Evolutionary conservation across 2,797 vertebrate genomes (phyloP).

Genomic region (Myripristis jacobus): DNA sequence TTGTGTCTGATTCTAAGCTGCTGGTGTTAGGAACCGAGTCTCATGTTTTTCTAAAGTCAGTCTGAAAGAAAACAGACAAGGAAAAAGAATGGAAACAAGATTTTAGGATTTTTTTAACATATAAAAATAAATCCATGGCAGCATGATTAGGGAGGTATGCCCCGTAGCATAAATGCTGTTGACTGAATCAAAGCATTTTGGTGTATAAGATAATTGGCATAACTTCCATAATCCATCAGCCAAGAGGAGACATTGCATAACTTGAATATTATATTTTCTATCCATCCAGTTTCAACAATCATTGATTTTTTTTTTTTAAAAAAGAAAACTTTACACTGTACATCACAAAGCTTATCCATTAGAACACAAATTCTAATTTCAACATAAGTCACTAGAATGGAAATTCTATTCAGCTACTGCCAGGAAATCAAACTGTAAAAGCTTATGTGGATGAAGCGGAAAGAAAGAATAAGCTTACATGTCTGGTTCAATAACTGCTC

Average conservation of each 20-base stretch:
- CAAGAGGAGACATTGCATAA: slow-evolving; percentile 73
- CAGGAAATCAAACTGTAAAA: slow-evolving; percentile 76
- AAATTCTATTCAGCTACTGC: slow-evolving; percentile 76
- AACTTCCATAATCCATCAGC: slow-evolving; percentile 65
- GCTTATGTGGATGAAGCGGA: slow-evolving; percentile 64
- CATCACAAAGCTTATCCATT: slow-evolving; percentile 78
- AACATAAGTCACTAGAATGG: slow-evolving; percentile 71
- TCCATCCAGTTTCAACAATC: slow-evolving; percentile 76
- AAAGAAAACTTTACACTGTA: slow-evolving; percentile 82
- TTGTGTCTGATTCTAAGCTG: background rate
- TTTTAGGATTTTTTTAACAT: slow-evolving; percentile 67
- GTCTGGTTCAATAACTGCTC: slow-evolving; percentile 67
- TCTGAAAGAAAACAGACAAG: slow-evolving; percentile 67
- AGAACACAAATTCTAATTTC: slow-evolving; percentile 72
- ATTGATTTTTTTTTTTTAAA: slow-evolving; percentile 69
- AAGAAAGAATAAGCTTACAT: slow-evolving; percentile 68
- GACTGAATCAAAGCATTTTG: slow-evolving; percentile 64
- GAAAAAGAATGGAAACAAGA: slow-evolving; percentile 63
- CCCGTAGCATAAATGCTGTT: slow-evolving; percentile 55
- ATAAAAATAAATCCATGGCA: slow-evolving; percentile 73
- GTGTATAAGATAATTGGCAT: slow-evolving; percentile 52
- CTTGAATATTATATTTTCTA: slow-evolving; percentile 74
- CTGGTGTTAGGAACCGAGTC: background rate
- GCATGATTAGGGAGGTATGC: slow-evolving; percentile 60
- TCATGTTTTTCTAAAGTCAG: slow-evolving; percentile 20